Percentiles rank a stretch among this genome's conserved stretches.
Evolutionary conservation across 2,113 vertebrate genomes (phyloP).

Genomic region (Odobenus rosmarus): DNA sequence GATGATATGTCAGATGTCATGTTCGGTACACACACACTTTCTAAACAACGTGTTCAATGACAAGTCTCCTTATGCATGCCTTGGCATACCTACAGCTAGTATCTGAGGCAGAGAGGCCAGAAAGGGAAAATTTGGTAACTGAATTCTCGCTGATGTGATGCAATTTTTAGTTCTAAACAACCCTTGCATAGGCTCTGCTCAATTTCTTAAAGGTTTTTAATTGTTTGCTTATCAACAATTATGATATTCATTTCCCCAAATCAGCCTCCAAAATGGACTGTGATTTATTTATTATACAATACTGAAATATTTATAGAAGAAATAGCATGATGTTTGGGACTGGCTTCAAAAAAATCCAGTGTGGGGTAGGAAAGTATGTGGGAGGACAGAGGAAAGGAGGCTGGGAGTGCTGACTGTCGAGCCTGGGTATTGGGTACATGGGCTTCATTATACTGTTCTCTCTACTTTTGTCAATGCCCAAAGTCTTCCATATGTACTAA

Average conservation of each 20-base stretch:
- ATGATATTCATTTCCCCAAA: neutral
- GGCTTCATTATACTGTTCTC: neutral
- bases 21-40: neutral
- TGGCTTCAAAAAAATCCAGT: conserved; percentile 22
- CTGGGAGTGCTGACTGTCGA: neutral
- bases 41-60: conserved; percentile 31
- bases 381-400: neutral
- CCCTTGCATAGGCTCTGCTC: conserved; percentile 23
- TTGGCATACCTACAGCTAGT: conserved; percentile 70
- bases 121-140: conserved; percentile 53
- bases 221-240: conserved; percentile 38
- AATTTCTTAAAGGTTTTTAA: conserved; percentile 39
- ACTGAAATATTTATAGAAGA: neutral
- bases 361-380: neutral
- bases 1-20: neutral
- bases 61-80: conserved; percentile 50
- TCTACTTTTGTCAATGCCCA: neutral
- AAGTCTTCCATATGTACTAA: neutral
- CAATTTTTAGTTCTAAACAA: conserved; percentile 66
- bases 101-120: conserved; percentile 66
- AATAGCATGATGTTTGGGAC: neutral
- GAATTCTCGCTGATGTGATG: conserved; percentile 71
- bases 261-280: neutral
- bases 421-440: neutral
- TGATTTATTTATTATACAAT: neutral